Evolutionary conservation across 2,888 invertebrate genomes (phyloP).

Genomic region (Sarcophaga variegata): DNA sequence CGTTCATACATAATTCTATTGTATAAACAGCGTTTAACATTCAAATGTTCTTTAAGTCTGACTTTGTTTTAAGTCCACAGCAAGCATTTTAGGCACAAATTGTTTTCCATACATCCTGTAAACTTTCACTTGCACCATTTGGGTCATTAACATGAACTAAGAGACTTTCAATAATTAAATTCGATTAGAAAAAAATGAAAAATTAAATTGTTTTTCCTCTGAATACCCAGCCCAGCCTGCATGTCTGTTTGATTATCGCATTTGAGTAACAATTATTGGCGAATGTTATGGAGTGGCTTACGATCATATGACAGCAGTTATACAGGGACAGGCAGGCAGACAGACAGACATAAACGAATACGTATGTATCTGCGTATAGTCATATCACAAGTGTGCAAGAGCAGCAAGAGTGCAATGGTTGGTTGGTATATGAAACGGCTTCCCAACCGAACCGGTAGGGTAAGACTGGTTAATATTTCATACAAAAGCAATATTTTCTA

Average conservation of each 20-base stretch:
- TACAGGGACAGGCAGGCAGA: too few relatives aligned
- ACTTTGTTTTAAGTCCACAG: too few relatives aligned
- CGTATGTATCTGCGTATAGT: conserved; percentile 1
- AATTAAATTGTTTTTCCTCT: not conserved
- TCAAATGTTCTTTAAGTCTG: too few relatives aligned
- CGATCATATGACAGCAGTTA: too few relatives aligned
- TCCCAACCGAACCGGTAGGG: conserved; percentile 21
- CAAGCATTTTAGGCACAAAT: not conserved
- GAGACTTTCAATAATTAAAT: not conserved
- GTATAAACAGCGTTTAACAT: too few relatives aligned
- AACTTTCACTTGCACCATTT: not conserved
- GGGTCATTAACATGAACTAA: not conserved
- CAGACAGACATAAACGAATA: not conserved
- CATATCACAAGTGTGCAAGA: not conserved
- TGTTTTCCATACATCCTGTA: not conserved
- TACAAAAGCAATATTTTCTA: not conserved
- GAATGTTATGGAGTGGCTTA: not conserved
- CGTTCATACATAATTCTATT: not conserved
- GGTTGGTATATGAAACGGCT: not conserved
- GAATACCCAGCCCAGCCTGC: not conserved
- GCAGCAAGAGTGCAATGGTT: not conserved
- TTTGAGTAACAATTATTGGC: conserved; percentile 12
- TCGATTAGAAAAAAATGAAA: conserved; percentile 4
- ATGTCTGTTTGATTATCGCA: conserved; percentile 3
- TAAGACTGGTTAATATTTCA: conserved; percentile 35